A percentile compares a stretch with the other conserved stretches of the same genome.
Evolutionary conservation across 2,113 vertebrate species (phyloP).

Genomic region (Ibidorhyncha struthersii): DNA sequence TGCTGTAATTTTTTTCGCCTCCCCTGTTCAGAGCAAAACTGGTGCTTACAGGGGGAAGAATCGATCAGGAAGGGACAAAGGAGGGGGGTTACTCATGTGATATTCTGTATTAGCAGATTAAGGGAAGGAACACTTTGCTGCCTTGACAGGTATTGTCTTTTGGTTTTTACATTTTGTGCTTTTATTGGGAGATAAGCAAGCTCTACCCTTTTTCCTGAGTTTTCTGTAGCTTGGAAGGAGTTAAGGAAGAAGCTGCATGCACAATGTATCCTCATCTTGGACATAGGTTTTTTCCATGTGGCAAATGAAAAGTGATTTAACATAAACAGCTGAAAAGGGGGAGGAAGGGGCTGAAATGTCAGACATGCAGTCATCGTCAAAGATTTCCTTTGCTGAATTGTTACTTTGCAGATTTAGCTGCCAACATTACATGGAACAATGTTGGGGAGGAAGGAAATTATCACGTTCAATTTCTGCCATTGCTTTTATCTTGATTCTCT

Average conservation of each 20-base stretch:
- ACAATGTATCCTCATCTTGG: background rate
- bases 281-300: background rate
- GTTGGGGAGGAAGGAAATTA: background rate
- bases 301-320: background rate
- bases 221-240: background rate
- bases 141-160: background rate
- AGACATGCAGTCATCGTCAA: background rate
- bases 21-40: background rate
- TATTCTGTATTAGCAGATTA: background rate
- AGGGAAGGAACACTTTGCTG: background rate
- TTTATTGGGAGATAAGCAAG: background rate
- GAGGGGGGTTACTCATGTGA: background rate
- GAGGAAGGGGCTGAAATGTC: background rate
- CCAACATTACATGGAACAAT: background rate
- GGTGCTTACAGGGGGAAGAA: background rate
- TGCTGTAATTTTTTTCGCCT: background rate
- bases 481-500: background rate
- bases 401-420: background rate
- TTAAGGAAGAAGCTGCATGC: background rate
- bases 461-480: background rate
- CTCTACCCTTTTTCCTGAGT: background rate
- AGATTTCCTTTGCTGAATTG: background rate
- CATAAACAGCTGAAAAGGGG: background rate
- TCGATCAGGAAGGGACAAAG: background rate
- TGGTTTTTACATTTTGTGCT: background rate